Evolutionary conservation across 2,888 invertebrate species (phyloP), one percentile per base, ranked within the genome.

Genomic region (Cephus runcator): DNA sequence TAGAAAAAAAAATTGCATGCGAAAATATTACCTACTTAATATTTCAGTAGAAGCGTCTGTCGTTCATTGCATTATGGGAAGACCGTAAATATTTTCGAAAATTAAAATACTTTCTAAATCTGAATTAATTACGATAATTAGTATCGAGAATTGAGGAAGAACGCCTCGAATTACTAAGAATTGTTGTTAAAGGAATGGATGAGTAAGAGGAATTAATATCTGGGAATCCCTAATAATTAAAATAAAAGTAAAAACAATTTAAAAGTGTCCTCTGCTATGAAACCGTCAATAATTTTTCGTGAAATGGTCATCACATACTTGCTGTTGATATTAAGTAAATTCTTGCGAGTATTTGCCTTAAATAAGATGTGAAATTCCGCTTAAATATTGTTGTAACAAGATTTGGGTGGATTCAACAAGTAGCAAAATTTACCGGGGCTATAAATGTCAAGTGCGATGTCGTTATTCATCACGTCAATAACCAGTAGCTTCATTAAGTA

Each of bases 321-420:
- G 40, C 9, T 23, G 15, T 15, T 23, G 56, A 9, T 2, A 9
- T 56, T 56, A 23, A 56, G 9, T 56, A 56, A 56, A 56, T 56
- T 56, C 23, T 56, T 0, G 9, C 56, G 9, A 56, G 2, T 23
- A 56, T 9, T 56, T 56, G 23, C 9, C 56, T 56, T 23, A 9
- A 9, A 56, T 56, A 56, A 23, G 9, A 23, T 56, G 56, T 23
- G 23, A 56, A 23, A 2, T 23, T 56, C 6, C 23, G 9, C 2
- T 23, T 23, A 56, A 23, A 56, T 23, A 9, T 23, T 56, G 6
- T 23, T 9, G 1, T 56, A 23, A 23, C 23, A 56, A 23, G 56
- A 23, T 56, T 56, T 34, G 71, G 71, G 31, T 30, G 31, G 69
- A 75, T 75, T 78, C 78, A 78, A 78, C 78, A 78, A 78, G 78